These are phyloP conservation scores for Sebastes iracundus DNA, from an alignment of 2,797 vertebrate genomes.

Conservation along the genomic window DNA sequence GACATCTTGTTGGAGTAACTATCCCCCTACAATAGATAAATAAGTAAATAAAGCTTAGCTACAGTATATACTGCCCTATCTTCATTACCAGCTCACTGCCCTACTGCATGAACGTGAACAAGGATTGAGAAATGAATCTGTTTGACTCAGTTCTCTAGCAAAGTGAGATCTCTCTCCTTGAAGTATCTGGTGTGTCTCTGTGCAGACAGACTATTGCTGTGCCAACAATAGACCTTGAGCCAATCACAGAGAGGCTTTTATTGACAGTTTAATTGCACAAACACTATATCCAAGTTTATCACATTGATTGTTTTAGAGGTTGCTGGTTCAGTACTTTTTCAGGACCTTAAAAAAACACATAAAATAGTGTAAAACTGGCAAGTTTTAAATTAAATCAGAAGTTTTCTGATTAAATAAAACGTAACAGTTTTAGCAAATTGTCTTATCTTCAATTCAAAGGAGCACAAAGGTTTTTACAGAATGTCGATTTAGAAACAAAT, in stretches of 20 bases:
- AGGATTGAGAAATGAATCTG: neutral
- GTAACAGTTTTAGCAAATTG: neutral
- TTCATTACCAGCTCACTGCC: too few relatives aligned
- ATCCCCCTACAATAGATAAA: neutral
- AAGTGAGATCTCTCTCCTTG: neutral
- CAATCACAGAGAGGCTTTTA: conserved; percentile 4
- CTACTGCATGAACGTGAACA: neutral
- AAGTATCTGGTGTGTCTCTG: neutral
- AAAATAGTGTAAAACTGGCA: too few relatives aligned
- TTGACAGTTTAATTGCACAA: conserved; percentile 13
- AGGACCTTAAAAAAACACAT: too few relatives aligned
- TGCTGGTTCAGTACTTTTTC: neutral
- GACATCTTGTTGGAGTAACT: neutral
- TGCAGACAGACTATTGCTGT: neutral
- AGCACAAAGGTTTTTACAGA: neutral
- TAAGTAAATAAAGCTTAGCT: neutral
- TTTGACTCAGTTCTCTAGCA: neutral
- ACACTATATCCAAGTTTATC: neutral
- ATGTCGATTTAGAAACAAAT: neutral
- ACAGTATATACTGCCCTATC: neutral
- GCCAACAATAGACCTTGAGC: neutral
- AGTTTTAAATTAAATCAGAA: neutral
- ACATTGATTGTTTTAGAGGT: neutral
- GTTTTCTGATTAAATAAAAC: neutral
- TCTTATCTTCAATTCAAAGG: neutral